phyloP scores from a whole-genome alignment of 37 sponge, comb jelly and placozoan species.

The Beroe forskalii region DNA sequence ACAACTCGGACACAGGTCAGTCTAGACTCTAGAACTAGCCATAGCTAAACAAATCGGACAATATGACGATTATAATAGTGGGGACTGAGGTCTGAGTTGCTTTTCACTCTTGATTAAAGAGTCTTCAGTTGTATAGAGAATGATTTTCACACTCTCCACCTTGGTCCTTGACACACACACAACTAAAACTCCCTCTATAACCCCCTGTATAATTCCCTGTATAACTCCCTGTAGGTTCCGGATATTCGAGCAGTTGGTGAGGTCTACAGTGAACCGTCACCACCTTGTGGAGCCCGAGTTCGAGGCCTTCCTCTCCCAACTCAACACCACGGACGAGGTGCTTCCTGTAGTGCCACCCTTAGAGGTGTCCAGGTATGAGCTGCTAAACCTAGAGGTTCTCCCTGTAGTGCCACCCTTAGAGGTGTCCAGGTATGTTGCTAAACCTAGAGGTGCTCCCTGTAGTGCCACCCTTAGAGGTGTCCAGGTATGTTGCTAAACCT shows the following conservation, averaged over 20 bases:
- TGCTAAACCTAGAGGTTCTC: too few species aligned
- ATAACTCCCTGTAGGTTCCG: slow-evolving; percentile 10
- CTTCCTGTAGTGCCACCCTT: slow-evolving; percentile 8
- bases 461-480: background rate
- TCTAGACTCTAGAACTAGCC: too few species aligned
- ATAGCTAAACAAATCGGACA: too few species aligned
- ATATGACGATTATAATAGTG: too few species aligned
- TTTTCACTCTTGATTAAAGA: too few species aligned
- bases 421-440: background rate
- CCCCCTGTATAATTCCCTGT: too few species aligned
- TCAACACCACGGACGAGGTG: background rate
- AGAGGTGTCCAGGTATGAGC: slow-evolving; percentile 21
- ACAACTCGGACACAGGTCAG: slow-evolving; percentile 76
- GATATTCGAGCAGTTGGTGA: slow-evolving; percentile 16
- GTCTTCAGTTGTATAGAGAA: too few species aligned
- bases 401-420: background rate
- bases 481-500: background rate
- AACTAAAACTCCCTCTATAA: too few species aligned
- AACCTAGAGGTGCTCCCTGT: slow-evolving; percentile 32
- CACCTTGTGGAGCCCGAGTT: background rate
- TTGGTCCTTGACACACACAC: too few species aligned
- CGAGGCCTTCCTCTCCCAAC: slow-evolving; percentile 25
- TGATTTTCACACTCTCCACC: too few species aligned
- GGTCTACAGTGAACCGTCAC: background rate
- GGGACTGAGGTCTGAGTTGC: too few species aligned